phyloP scores from a whole-genome alignment of 1,140 invertebrate species.

The Heliconius congener region DNA sequence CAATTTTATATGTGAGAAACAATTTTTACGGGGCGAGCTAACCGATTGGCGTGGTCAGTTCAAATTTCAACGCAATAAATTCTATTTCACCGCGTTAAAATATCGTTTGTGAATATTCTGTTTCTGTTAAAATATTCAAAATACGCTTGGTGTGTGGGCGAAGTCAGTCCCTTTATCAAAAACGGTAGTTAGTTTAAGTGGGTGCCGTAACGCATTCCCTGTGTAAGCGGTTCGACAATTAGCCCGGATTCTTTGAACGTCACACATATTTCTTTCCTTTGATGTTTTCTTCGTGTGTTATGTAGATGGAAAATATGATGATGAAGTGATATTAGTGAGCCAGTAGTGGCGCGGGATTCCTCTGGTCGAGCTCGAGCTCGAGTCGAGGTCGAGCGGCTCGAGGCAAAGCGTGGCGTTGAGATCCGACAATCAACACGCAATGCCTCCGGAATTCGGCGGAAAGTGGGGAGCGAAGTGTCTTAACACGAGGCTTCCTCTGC shows the following conservation, averaged over 20 bases:
- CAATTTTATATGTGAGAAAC: background rate
- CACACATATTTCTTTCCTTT: constrained; percentile 32
- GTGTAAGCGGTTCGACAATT: constrained; percentile 32
- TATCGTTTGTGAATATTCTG: background rate
- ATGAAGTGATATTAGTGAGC: no score
- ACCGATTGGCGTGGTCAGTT: background rate
- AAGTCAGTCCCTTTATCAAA: constrained; percentile 31
- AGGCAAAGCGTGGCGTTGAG: no score
- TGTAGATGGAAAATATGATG: background rate
- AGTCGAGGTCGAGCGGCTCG: no score
- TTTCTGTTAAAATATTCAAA: constrained; percentile 17
- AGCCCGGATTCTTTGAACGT: constrained; percentile 21
- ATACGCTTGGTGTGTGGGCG: constrained; percentile 21
- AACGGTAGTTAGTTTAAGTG: constrained; percentile 24
- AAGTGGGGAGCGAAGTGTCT: no score
- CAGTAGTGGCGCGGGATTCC: no score
- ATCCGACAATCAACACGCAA: no score
- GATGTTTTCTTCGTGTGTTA: constrained; percentile 19
- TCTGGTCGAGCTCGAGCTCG: no score
- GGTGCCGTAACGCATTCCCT: constrained; percentile 26
- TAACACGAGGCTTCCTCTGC: no score
- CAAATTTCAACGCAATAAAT: background rate
- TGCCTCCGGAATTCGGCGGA: no score
- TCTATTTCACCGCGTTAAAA: background rate
- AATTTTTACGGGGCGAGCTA: background rate